phyloP scores from a whole-genome alignment of 2,888 invertebrate genomes.

The Monoplex corrugatus region DNA sequence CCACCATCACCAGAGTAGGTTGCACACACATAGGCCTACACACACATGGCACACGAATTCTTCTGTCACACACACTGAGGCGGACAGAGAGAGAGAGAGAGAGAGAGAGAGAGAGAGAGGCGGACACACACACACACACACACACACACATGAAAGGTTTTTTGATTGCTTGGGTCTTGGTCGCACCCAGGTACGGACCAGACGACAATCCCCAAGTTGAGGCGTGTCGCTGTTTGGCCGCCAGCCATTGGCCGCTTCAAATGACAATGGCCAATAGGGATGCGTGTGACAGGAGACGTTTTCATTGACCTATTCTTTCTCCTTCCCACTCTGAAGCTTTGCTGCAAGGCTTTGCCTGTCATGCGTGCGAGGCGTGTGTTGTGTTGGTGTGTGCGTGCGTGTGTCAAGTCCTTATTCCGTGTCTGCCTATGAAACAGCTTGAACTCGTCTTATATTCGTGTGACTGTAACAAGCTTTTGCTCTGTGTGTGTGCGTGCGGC shows the following conservation, averaged over 20 bases:
- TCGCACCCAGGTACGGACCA: conserved; percentile 40
- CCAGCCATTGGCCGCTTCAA: conserved; percentile 52
- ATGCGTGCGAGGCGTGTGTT: background rate
- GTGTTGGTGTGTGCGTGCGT: background rate
- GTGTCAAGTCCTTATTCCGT: background rate
- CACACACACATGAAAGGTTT: background rate
- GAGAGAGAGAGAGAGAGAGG: no score
- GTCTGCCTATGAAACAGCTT: background rate
- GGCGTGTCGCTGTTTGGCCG: background rate
- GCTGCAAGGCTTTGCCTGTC: background rate
- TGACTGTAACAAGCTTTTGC: no score
- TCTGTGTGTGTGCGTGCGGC: conserved; percentile 12
- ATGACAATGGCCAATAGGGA: conserved; percentile 50
- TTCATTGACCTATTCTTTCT: background rate
- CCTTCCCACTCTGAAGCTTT: background rate
- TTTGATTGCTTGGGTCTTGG: background rate
- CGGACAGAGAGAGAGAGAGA: no score
- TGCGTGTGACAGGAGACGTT: conserved; percentile 38
- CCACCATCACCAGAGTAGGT: background rate
- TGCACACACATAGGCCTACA: no score
- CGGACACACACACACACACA: no score
- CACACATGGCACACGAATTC: background rate
- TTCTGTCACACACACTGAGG: no score
- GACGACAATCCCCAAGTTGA: background rate
- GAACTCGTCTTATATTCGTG: background rate